Evolutionary conservation across 2,888 invertebrate genomes (phyloP).

Genomic region (Phyto melanocephala): DNA sequence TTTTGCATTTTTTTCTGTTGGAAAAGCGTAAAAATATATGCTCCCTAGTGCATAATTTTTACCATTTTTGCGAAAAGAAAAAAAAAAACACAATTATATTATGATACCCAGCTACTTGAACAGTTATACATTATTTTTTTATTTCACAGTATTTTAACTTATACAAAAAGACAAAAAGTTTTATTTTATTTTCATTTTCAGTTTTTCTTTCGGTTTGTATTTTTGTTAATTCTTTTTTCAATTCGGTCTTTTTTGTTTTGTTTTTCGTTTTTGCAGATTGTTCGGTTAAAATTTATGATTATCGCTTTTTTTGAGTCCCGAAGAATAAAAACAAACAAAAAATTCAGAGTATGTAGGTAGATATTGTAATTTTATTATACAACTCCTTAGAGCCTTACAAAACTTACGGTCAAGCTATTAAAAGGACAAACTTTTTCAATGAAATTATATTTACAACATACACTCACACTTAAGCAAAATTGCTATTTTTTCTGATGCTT

Average conservation of each 20-base stretch:
- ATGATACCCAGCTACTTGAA: slow-evolving; percentile 42
- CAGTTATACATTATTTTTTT: slow-evolving; percentile 8
- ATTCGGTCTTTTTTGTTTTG: background rate
- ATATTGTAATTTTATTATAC: slow-evolving; percentile 63
- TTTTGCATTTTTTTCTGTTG: background rate
- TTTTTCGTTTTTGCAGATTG: slow-evolving; percentile 14
- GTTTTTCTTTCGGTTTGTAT: slow-evolving; percentile 28
- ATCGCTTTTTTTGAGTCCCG: slow-evolving; percentile 52
- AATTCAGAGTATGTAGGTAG: slow-evolving; percentile 22
- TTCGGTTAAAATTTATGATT: slow-evolving; percentile 63
- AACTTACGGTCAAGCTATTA: slow-evolving; percentile 63
- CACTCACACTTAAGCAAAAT: slow-evolving; percentile 8
- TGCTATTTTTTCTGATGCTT: background rate
- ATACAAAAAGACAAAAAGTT: slow-evolving; percentile 57
- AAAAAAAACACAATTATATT: slow-evolving; percentile 58
- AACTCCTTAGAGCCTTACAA: slow-evolving; percentile 57
- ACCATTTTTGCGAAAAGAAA: slow-evolving; percentile 11
- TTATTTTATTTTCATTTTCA: slow-evolving; percentile 42
- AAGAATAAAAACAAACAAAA: slow-evolving; percentile 8
- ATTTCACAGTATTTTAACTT: slow-evolving; percentile 38
- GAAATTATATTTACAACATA: slow-evolving; percentile 59
- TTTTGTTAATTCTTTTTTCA: slow-evolving; percentile 42
- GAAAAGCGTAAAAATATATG: slow-evolving; percentile 18
- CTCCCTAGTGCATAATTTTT: slow-evolving; percentile 61
- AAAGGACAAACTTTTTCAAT: slow-evolving; percentile 67